Conservation (phyloP, 2,797 vertebrate species). For the Rhyacichthys aspro region DNA sequence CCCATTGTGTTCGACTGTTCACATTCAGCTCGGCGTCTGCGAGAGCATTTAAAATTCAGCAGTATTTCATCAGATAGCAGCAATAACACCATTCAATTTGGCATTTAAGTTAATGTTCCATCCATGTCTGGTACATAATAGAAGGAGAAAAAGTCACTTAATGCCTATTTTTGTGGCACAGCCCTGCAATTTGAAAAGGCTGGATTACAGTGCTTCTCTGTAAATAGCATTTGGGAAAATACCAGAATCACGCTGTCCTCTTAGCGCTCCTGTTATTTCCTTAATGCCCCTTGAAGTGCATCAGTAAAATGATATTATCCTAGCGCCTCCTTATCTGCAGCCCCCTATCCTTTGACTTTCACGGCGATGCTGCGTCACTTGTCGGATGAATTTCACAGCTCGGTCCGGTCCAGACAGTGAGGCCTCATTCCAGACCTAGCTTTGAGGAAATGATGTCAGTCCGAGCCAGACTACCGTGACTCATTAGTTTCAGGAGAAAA, state of each 20-base stretch:
- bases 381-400: conserved; percentile 53
- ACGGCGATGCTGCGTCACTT: conserved; percentile 4
- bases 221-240: conserved; percentile 58
- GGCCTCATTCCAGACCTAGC: conserved; percentile 63
- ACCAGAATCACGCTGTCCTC: conserved; percentile 30
- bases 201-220: conserved; percentile 44
- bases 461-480: conserved; percentile 63
- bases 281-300: conserved; percentile 38
- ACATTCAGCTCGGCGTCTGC: conserved; percentile 28
- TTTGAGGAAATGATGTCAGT: conserved; percentile 73
- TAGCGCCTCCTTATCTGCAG: conserved; percentile 12
- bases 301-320: conserved; percentile 34
- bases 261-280: conserved; percentile 39
- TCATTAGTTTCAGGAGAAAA: conserved; percentile 59
- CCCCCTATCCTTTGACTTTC: conserved; percentile 17
- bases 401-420: conserved; percentile 34
- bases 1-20: conserved; percentile 12
- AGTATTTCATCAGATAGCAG: conserved; percentile 46
- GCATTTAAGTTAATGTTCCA: conserved; percentile 52
- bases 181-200: conserved; percentile 61
- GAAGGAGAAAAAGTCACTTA: conserved; percentile 44
- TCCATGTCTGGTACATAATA: conserved; percentile 46
- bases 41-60: conserved; percentile 40
- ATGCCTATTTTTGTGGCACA: conserved; percentile 50
- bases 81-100: conserved; percentile 47